A percentile compares a stretch with the other conserved stretches of the same genome.
phyloP scores from a whole-genome alignment of 2,888 invertebrate genomes.

The Brassicogethes aeneus region DNA sequence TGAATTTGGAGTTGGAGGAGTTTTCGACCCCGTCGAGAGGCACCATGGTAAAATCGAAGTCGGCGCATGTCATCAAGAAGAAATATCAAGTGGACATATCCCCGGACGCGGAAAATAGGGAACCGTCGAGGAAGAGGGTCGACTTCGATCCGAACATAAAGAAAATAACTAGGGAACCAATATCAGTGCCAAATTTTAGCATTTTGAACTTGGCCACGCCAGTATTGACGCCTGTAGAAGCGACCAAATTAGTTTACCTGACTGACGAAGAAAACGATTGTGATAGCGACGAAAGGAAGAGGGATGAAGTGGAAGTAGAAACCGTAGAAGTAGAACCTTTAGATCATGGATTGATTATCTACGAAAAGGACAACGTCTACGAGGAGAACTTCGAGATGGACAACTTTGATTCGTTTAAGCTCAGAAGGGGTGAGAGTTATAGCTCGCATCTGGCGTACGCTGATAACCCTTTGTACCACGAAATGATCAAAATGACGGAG shows the following conservation, averaged over 20 bases:
- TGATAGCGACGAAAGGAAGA: slow-evolving; percentile 27
- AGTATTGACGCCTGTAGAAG: slow-evolving; percentile 58
- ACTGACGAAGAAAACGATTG: slow-evolving; percentile 54
- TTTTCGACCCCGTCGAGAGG: slow-evolving; percentile 33
- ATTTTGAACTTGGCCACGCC: slow-evolving; percentile 52
- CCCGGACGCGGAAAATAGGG: no score
- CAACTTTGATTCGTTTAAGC: slow-evolving; percentile 46
- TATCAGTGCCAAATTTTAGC: slow-evolving; percentile 67
- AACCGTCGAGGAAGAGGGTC: slow-evolving; percentile 28
- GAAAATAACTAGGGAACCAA: slow-evolving; percentile 55
- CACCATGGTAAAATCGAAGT: slow-evolving; percentile 48
- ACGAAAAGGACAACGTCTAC: slow-evolving; percentile 12
- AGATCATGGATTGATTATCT: slow-evolving; percentile 6
- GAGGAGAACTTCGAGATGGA: slow-evolving; percentile 18
- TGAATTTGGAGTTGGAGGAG: slow-evolving; percentile 25
- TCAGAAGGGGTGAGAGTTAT: slow-evolving; percentile 46
- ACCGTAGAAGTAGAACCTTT: no score
- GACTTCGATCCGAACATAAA: slow-evolving; percentile 33
- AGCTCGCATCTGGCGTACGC: slow-evolving; percentile 46
- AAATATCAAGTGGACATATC: slow-evolving; percentile 36
- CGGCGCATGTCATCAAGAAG: slow-evolving; percentile 50
- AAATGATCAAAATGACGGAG: slow-evolving; percentile 49
- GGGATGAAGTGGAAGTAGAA: slow-evolving; percentile 19
- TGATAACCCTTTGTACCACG: slow-evolving; percentile 44
- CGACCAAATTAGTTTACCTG: slow-evolving; percentile 58